Evolutionary conservation across 2,113 vertebrate genomes (phyloP).

Genomic region (Seriola aureovittata): DNA sequence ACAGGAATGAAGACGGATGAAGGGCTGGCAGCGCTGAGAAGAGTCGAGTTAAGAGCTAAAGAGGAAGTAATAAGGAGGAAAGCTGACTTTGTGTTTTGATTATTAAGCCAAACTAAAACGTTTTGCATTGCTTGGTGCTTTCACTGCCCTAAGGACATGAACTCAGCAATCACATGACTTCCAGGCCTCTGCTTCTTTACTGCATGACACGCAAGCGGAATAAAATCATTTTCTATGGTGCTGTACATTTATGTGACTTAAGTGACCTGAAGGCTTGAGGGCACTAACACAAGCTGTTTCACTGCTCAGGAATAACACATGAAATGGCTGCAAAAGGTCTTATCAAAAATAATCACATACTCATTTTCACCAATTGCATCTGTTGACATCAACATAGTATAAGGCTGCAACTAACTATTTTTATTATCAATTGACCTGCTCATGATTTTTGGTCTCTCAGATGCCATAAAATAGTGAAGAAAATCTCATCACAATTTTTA

Average conservation of each 20-base stretch:
- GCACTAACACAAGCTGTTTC: background rate
- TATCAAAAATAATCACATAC: no score
- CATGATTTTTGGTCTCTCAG: no score
- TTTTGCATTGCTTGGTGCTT: conserved; percentile 24
- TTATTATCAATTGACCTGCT: no score
- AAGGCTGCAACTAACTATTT: no score
- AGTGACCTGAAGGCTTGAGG: background rate
- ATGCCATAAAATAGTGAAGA: no score
- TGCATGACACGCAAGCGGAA: background rate
- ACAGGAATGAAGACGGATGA: conserved; percentile 12
- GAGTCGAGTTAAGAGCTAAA: fast-evolving
- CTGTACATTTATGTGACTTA: background rate
- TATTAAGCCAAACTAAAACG: conserved; percentile 37
- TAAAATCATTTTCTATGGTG: background rate
- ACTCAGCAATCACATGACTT: conserved; percentile 60
- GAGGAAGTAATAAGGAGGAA: conserved; percentile 7
- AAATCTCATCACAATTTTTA: no score
- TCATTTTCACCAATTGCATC: no score
- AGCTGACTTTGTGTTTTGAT: conserved; percentile 30
- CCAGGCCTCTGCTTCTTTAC: conserved; percentile 11
- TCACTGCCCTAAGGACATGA: conserved; percentile 13
- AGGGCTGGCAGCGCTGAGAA: background rate
- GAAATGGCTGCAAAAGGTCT: background rate
- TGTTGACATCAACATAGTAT: no score
- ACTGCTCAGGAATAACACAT: background rate